These are phyloP conservation scores for Arnoldichthys spilopterus DNA, from an alignment of 2,797 vertebrate species.

Conservation along the genomic window DNA sequence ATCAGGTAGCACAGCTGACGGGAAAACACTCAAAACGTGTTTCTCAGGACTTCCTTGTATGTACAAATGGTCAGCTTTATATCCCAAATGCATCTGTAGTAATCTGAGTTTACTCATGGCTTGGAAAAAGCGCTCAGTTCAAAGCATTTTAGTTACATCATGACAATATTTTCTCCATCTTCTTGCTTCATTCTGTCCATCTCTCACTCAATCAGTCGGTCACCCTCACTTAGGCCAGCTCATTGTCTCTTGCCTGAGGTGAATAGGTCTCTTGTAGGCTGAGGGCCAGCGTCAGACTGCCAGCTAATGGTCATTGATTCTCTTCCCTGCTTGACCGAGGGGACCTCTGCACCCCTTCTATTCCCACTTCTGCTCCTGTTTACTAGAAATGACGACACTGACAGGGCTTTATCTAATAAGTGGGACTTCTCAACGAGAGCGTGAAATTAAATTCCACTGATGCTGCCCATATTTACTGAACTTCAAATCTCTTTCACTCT, in stretches of 20 bases:
- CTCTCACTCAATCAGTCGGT: conserved; percentile 28
- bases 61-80: conserved; percentile 34
- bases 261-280: conserved; percentile 34
- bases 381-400: conserved; percentile 62
- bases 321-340: conserved; percentile 49
- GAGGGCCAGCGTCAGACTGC: conserved; percentile 49
- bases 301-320: conserved; percentile 64
- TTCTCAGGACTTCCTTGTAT: conserved; percentile 49
- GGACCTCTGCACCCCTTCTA: conserved; percentile 57
- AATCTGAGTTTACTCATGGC: conserved; percentile 11
- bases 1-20: conserved; percentile 42
- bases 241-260: conserved; percentile 40
- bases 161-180: not conserved
- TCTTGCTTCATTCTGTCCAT: not conserved
- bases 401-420: conserved; percentile 63
- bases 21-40: conserved; percentile 36
- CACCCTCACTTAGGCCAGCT: conserved; percentile 32
- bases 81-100: conserved; percentile 12
- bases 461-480: conserved; percentile 48
- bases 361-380: conserved; percentile 61
- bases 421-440: conserved; percentile 54
- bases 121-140: conserved; percentile 6
- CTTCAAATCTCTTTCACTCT: conserved; percentile 18
- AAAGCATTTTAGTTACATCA: conserved; percentile 26
- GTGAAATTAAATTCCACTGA: conserved; percentile 57